Percentiles rank a stretch among this genome's conserved stretches.
Conservation (phyloP, 30 jellyfish, hydroid and myxozoan genomes). For the Thelohanellus kitauei region DNA sequence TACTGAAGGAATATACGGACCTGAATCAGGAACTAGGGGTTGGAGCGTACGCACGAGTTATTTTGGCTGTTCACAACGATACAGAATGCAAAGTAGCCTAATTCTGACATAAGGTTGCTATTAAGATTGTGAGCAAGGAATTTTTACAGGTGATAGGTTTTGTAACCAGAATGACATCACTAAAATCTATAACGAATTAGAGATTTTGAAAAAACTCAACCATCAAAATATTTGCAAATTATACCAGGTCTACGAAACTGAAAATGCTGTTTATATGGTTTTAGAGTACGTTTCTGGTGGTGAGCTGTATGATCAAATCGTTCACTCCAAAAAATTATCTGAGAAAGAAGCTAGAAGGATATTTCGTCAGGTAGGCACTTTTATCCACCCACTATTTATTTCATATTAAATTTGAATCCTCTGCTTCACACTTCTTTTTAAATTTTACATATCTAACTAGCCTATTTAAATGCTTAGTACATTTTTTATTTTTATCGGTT, state of each 20-base stretch:
- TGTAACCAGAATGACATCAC: conserved; percentile 53
- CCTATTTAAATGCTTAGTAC: no score
- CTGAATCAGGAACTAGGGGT: no score
- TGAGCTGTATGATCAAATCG: conserved; percentile 75
- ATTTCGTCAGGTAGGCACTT: conserved; percentile 51
- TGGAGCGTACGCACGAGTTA: no score
- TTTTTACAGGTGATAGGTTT: neutral
- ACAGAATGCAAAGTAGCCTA: no score
- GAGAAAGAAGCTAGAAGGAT: conserved; percentile 57
- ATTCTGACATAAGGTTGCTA: conserved; percentile 96
- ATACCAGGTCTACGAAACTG: conserved; percentile 68
- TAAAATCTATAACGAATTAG: conserved; percentile 59
- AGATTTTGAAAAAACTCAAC: conserved; percentile 47
- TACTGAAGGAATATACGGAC: no score
- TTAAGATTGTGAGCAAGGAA: conserved; percentile 46
- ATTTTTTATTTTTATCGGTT: no score
- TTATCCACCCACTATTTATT: no score
- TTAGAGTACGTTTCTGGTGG: conserved; percentile 86
- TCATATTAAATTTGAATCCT: no score
- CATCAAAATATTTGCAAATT: conserved; percentile 70
- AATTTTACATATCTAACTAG: no score
- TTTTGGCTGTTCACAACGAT: no score
- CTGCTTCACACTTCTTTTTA: no score
- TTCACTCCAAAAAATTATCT: conserved; percentile 23
- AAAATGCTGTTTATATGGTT: conserved; percentile 36